Conservation (phyloP, 2,113 vertebrate species). For the Patagioenas fasciata region DNA sequence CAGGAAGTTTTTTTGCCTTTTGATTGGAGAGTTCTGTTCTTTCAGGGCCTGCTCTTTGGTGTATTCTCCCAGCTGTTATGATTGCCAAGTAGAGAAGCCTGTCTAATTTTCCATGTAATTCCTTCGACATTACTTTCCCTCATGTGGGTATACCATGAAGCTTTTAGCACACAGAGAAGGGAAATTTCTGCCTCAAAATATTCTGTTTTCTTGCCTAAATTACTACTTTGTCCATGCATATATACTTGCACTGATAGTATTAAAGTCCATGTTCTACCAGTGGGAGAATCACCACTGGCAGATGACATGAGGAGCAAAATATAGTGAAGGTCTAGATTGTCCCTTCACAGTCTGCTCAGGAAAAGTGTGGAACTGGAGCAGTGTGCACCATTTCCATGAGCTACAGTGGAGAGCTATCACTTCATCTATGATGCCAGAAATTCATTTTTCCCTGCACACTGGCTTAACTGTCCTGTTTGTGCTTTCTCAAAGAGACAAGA, state of each 20-base stretch:
- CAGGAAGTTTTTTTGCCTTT: conserved; percentile 2
- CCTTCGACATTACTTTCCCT: neutral
- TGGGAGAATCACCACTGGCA: neutral
- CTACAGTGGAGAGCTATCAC: neutral
- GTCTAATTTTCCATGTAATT: neutral
- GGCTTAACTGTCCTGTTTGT: neutral
- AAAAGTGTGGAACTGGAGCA: neutral
- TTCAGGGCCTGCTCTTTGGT: neutral
- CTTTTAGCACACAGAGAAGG: neutral
- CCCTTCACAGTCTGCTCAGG: neutral
- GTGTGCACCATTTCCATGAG: neutral
- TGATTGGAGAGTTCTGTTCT: neutral
- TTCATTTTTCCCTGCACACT: neutral
- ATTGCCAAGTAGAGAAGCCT: neutral
- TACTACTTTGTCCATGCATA: neutral
- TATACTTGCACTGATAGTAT: neutral
- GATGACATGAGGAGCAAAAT: neutral
- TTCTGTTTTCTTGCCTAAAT: neutral
- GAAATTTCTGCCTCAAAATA: neutral
- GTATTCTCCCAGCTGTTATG: neutral
- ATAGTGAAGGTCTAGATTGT: neutral
- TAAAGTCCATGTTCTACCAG: neutral
- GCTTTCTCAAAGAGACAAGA: neutral
- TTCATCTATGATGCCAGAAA: neutral
- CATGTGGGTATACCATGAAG: neutral